Conservation (phyloP, 2,888 invertebrate species). For the Chloroclystis v-ata region DNA sequence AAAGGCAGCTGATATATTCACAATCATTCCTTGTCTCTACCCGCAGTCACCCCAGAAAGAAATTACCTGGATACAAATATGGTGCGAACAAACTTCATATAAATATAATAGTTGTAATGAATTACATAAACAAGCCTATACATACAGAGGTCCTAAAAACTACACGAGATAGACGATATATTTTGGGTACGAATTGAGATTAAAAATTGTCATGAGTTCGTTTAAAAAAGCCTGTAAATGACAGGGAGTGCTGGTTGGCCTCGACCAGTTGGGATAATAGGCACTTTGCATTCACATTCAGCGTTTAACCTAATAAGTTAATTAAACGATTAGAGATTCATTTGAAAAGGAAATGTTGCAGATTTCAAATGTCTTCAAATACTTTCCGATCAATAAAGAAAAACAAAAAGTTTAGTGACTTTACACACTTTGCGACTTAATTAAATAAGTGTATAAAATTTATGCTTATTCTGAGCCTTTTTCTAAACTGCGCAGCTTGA, state of each 20-base stretch:
- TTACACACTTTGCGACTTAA: too few species aligned
- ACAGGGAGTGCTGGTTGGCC: neutral
- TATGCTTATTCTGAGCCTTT: too few species aligned
- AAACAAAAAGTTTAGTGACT: too few species aligned
- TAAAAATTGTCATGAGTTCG: slow-evolving; percentile 8
- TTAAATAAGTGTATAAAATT: too few species aligned
- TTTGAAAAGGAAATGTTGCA: too few species aligned
- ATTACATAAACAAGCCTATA: slow-evolving; percentile 29
- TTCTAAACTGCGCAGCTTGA: too few species aligned
- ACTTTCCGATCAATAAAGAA: too few species aligned
- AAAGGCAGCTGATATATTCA: neutral
- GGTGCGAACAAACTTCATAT: slow-evolving; percentile 30
- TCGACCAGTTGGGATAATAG: slow-evolving; percentile 4
- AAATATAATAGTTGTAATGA: slow-evolving; percentile 22
- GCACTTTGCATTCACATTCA: slow-evolving; percentile 13
- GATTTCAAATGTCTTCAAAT: too few species aligned
- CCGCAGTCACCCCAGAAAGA: slow-evolving; percentile 8
- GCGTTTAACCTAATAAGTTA: slow-evolving; percentile 7
- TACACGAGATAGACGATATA: slow-evolving; percentile 31
- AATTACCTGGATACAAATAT: slow-evolving; percentile 21
- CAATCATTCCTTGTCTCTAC: slow-evolving; percentile 13
- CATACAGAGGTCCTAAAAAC: slow-evolving; percentile 28
- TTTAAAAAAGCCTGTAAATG: neutral
- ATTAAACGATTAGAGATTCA: slow-evolving; percentile 3
- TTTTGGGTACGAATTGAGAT: slow-evolving; percentile 26